Evolutionary conservation across 2,113 vertebrate genomes (phyloP), one percentile per base, ranked within the genome.

Genomic region (Fregetta grallaria): DNA sequence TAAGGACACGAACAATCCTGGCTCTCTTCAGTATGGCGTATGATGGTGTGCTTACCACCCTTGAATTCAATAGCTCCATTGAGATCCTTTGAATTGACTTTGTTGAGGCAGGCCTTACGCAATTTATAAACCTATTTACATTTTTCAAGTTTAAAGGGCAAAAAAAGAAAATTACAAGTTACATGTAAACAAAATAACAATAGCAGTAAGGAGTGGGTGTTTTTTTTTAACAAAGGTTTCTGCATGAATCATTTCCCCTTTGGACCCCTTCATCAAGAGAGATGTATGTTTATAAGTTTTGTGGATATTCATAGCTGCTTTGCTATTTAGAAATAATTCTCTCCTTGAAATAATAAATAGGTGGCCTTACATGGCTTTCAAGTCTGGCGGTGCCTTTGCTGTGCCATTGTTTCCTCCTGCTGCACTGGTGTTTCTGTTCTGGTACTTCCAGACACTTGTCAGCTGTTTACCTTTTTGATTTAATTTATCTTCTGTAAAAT

Each of bases 161-260:
- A 79, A 76, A 71, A 44, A 86, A 29, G 16, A 68, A 53, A 81
- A 68, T 80, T 76, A n/a, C 25, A 49, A 90, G 59, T n/a, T 80
- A 14, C 47, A 8, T 45, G 44, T 90, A 86, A 93, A 92, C 88
- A 84, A 86, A 94, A 38, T 7, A 92, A 96, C 72, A 95, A 81
- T 90, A 88, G n/a, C 67, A 47, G 40, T 11, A 47, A 75, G 56
- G 49, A 59, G 71, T 21, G n/a, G 84, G 71, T 3, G 9, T 52
- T 92, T 74, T 18, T 72, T 58, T 71, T 90, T 81, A 75, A 66
- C 85, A 95, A 94, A 94, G 58, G 47, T 50, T 67, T 70, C 22
- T 66, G 16, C 53, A 45, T 94, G 90, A 96, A 58, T 96, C 72
- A 86, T 72, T 97, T 96, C 77, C 88, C n/a, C 56, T 62, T 72